Percentiles rank a stretch among this genome's conserved stretches.
Evolutionary conservation across 2,888 invertebrate genomes (phyloP).

Genomic region (Pecten maximus): DNA sequence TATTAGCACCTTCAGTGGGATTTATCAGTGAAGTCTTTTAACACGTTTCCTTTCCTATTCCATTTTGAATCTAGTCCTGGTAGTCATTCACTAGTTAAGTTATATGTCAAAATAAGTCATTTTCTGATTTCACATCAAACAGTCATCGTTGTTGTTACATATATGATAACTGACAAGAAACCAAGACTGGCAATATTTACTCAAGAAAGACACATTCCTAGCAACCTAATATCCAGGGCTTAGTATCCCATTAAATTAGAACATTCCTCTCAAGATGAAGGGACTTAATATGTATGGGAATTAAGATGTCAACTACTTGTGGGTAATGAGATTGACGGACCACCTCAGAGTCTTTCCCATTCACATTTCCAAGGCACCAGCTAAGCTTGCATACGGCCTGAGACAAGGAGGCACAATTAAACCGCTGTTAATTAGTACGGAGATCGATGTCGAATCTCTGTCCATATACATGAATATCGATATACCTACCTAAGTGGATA

Average conservation of each 20-base stretch:
- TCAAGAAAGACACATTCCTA: not conserved
- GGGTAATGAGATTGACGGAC: not conserved
- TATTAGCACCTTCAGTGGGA: no score
- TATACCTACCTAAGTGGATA: not conserved
- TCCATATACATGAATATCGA: not conserved
- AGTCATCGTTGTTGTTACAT: no score
- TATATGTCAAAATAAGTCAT: no score
- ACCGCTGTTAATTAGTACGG: not conserved
- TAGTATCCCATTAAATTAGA: not conserved
- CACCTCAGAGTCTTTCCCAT: not conserved
- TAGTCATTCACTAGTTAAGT: no score
- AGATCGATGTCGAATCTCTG: not conserved
- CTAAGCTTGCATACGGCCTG: not conserved
- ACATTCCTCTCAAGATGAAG: not conserved
- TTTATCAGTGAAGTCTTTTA: no score
- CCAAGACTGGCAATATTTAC: no score
- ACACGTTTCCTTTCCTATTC: no score
- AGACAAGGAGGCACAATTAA: not conserved
- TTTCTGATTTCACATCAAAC: no score
- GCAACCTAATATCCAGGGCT: not conserved
- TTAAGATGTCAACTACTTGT: not conserved
- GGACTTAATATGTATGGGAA: not conserved
- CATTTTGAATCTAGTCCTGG: no score
- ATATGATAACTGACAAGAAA: no score
- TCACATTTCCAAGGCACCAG: not conserved